Evolutionary conservation across 2,113 vertebrate genomes (phyloP), one percentile per base, ranked within the genome.

Genomic region (Hippoglossus stenolepis): DNA sequence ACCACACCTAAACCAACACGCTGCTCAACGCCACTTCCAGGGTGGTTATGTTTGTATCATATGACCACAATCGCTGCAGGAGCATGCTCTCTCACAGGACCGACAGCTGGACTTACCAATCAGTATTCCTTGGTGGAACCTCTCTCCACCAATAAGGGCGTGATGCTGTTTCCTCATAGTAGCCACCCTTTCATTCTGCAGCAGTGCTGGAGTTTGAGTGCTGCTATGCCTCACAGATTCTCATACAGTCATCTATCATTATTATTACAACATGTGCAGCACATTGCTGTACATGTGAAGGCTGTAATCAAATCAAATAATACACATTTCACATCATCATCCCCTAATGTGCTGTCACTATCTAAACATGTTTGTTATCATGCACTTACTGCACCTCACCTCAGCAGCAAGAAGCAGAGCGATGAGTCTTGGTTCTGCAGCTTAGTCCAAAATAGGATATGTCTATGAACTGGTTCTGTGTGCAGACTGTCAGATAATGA

Each of bases 1-100:
- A 87, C 83, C 87, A 87, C 89, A 86, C 85, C 90, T 89, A 77
- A 80, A 65, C 65, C 78, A 72, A 64, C 67, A 75, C 71, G 69
- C 18, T 54, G 65, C 57, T 81, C 17, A 57, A 23, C 47, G 65
- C 15, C 53, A 77, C 56, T 65, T 70, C 17, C 64, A 82, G 63
- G 63, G 38, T 66, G 67, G 70, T 5, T 60, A 26, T 78, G 80
- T 74, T 72, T 72, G 35, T 18, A 67, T 65, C 62, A 85, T 53
- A 80, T 80, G 80, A 81, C 53, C 59, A 21, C 28, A 11, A 74
- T 71, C 40, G 43, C 26, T 70, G 23, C 20, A 43, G 65, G 78
- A 67, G 75, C 74, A 83, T 26, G 24, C 65, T 82, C 78, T 77
- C 60, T 47, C 13, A 24, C 49, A 47, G 20, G 38, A 80, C 57